Evolutionary conservation across 2,113 vertebrate species (phyloP), one percentile per base, ranked within the genome.

Genomic region (Solea solea): DNA sequence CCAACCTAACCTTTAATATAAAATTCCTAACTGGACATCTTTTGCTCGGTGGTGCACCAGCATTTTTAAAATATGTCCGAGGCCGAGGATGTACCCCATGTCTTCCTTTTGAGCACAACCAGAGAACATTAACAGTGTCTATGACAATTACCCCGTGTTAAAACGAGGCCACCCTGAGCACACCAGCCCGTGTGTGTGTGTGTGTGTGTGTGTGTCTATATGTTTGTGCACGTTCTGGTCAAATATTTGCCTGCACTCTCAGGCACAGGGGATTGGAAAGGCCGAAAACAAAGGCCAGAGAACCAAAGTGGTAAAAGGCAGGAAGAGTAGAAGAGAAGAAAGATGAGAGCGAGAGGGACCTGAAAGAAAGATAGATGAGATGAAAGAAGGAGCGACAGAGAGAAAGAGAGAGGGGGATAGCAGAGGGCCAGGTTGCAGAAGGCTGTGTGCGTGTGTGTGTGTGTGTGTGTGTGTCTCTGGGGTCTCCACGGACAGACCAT

Each of bases 171-270:
- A 16, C 65, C 25, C 8, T 41, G 67, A 53, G 64, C 40, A 69
- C 57, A 60, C 54, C 15, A 2, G 62, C 45, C 42, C 52, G 14
- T 69, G 21, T 42, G 54, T 64, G 55, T 64, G 39, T 60, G 44
- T 52, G 34, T 71, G 62, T 74, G 56, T 69, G 21, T 55, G 14
- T 61, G 49, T 67, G 44, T 68, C 10, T 57, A 15, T 74, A 56
- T 66, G 79, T 44, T 63, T 51, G 52, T 61, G 72, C 69, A 78
- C 5, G 28, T 69, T 74, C 81, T 88, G 72, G 83, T 90, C 86
- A 93, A 94, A 93, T 93, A 93, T 93, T 94, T 93, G 86, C 86
- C 78, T 87, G 75, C 83, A 75, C 83, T 92, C 85, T 88, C 60
- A 79, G 80, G 82, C 82, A 74, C 67, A 78, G 75, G 80, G 69